Evolutionary conservation across 2,888 invertebrate species (phyloP), one percentile per base, ranked within the genome.

Genomic region (Eurytoma californica): DNA sequence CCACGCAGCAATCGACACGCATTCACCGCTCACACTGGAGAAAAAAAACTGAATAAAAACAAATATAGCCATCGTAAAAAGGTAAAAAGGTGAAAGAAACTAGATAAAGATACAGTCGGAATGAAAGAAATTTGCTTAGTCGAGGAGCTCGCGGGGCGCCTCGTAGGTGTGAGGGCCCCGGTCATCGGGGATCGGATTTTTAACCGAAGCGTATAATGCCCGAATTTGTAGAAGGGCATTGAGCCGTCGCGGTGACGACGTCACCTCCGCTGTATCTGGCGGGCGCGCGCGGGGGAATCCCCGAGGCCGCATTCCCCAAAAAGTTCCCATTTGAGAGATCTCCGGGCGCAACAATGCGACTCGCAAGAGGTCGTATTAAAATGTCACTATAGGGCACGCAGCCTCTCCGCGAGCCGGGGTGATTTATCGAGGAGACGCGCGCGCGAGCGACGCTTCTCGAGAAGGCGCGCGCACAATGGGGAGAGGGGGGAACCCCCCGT

Each of bases 91-190:
- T 3, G 4, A 30, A 4, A 4, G 3, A 30, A 4, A 3, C 30
- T 3, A 30, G 30, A 30, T 4, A 4, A 3, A 30, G 3, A 30
- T 3, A 3, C 2, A n/a, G 30, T 55, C 9, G n/a, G n/a, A 16
- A 12, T 68, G 55, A 72, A 72, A 63, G 61, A 63, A 72, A 72
- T 73, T 57, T 39, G 73, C 65, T 65, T 63, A 73, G 65, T 57
- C 55, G 65, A 39, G 16, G 30, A 4, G 57, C n/a, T 51, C 51
- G 16, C 12, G 51, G 24, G 51, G 5, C 51, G 16, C 4, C 5
- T n/a, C n/a, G 53, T 14, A n/a, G 57, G 24, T 24, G 30, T n/a
- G n/a, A n/a, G n/a, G n/a, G n/a, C n/a, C n/a, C n/a, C n/a, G n/a
- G n/a, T n/a, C n/a, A n/a, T n/a, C n/a, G 24, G 63, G 28, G 55